These are phyloP conservation scores for Thelaira solivaga DNA, from an alignment of 2,888 invertebrate genomes.

Conservation along the genomic window DNA sequence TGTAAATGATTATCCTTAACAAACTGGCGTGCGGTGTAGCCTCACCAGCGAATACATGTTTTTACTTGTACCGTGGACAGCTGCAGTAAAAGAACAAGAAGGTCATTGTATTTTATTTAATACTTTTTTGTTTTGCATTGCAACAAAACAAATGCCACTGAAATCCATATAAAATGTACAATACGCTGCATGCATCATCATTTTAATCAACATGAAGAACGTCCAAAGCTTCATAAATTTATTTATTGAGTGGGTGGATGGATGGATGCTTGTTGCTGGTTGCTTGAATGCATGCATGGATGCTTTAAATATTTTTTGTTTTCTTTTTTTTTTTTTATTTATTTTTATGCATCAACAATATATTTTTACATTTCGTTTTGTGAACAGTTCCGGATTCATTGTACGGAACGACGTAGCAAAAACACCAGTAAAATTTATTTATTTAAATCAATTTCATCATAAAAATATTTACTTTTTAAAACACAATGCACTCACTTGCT, in stretches of 20 bases:
- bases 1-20: background rate
- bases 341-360: background rate
- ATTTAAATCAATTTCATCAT: slow-evolving; percentile 24
- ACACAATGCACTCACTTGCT: background rate
- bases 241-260: slow-evolving; percentile 13
- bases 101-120: slow-evolving; percentile 52
- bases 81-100: slow-evolving; percentile 54
- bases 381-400: slow-evolving; percentile 55
- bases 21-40: background rate
- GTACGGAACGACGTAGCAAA: slow-evolving; percentile 18
- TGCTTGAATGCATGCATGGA: slow-evolving; percentile 1
- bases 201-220: slow-evolving; percentile 1
- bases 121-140: slow-evolving; percentile 42
- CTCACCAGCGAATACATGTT: background rate
- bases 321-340: background rate
- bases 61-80: background rate
- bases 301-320: slow-evolving; percentile 16
- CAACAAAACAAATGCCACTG: background rate
- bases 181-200: slow-evolving; percentile 39
- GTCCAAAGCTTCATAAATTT: slow-evolving; percentile 3
- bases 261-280: too few relatives aligned
- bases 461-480: slow-evolving; percentile 23
- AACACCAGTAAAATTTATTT: slow-evolving; percentile 6
- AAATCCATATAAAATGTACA: slow-evolving; percentile 23
- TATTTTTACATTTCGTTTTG: slow-evolving; percentile 15